These are phyloP conservation scores for Calidris pugnax DNA, from an alignment of 2,113 vertebrate species.

Conservation along the genomic window DNA sequence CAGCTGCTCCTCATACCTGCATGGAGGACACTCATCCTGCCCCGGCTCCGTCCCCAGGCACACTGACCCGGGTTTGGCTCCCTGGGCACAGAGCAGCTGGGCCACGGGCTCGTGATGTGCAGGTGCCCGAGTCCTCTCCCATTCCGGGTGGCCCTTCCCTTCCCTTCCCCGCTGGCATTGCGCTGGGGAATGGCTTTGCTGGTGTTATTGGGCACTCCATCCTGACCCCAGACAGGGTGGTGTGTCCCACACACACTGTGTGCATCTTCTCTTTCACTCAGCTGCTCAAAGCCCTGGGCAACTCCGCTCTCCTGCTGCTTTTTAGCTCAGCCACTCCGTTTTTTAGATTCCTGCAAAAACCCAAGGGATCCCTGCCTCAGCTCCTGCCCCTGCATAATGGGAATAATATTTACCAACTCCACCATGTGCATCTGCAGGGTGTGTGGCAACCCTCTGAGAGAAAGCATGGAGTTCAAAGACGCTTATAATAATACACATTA, in stretches of 20 bases:
- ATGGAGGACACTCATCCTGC: accelerated
- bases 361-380: background rate
- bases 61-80: no score
- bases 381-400: background rate
- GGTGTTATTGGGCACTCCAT: background rate
- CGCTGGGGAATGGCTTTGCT: background rate
- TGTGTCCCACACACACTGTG: accelerated
- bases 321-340: background rate
- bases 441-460: slow-evolving; percentile 7
- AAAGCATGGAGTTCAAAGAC: slow-evolving; percentile 47
- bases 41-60: background rate
- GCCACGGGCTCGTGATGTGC: accelerated
- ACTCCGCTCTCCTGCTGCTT: background rate
- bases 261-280: background rate
- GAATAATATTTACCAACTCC: background rate
- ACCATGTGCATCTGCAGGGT: background rate
- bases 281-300: background rate
- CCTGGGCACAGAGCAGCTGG: background rate
- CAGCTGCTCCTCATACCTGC: no score
- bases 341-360: background rate
- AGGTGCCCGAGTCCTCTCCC: background rate
- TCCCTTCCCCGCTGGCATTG: background rate
- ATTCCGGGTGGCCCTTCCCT: accelerated
- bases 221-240: accelerated
- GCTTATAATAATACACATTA: slow-evolving; percentile 29